phyloP scores from a whole-genome alignment of 1,140 invertebrate genomes.

The Pseudomyrmex sp. region DNA sequence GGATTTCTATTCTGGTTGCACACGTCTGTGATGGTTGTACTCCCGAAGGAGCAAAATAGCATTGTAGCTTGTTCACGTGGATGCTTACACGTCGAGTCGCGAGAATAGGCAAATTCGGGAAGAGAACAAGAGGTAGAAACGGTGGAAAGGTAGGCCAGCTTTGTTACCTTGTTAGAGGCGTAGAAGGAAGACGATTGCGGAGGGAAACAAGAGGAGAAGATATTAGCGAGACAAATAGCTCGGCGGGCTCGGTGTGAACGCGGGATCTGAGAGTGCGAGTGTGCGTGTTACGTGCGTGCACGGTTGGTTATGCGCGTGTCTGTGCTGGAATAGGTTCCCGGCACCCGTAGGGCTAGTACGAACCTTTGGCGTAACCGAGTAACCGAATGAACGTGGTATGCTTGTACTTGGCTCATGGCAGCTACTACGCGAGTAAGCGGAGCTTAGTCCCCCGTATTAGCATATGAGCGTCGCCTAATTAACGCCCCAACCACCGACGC shows the following conservation, averaged over 20 bases:
- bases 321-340: slow-evolving; percentile 56
- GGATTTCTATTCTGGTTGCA: background rate
- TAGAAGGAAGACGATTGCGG: slow-evolving; percentile 69
- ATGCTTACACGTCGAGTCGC: slow-evolving; percentile 72
- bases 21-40: background rate
- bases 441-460: slow-evolving; percentile 82
- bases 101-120: slow-evolving; percentile 20
- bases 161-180: slow-evolving; percentile 73
- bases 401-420: slow-evolving; percentile 79
- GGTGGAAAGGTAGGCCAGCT: slow-evolving; percentile 64
- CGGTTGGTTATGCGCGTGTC: slow-evolving; percentile 55
- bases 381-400: slow-evolving; percentile 73
- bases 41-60: background rate
- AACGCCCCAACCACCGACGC: slow-evolving; percentile 76
- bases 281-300: slow-evolving; percentile 66
- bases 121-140: background rate
- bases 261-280: slow-evolving; percentile 70
- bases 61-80: slow-evolving; percentile 70
- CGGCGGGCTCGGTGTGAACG: slow-evolving; percentile 76
- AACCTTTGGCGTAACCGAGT: slow-evolving; percentile 66
- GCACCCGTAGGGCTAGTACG: slow-evolving; percentile 53
- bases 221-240: slow-evolving; percentile 82
- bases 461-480: slow-evolving; percentile 83
- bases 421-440: slow-evolving; percentile 79
- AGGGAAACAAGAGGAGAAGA: slow-evolving; percentile 65